Percentiles rank a stretch among this genome's conserved stretches.
phyloP scores from a whole-genome alignment of 2,888 invertebrate species.

The Drosophila flavopinicola region DNA sequence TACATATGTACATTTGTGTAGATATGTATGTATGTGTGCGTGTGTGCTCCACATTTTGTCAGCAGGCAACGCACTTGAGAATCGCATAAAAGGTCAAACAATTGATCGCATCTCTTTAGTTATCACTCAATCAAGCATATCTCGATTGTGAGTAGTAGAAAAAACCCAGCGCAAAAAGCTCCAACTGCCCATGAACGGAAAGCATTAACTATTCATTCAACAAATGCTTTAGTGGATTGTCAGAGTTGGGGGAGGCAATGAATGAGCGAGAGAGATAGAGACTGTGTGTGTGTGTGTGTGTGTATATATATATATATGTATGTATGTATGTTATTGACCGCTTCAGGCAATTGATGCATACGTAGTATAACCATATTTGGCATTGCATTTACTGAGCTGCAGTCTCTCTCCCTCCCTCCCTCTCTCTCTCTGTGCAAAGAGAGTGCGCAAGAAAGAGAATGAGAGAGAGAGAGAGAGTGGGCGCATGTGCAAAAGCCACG shows the following conservation, averaged over 20 bases:
- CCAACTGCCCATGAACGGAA: slow-evolving; percentile 23
- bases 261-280: slow-evolving; percentile 5
- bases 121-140: slow-evolving; percentile 26
- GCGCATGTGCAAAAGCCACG: slow-evolving; percentile 55
- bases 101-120: slow-evolving; percentile 22
- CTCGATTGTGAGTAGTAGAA: slow-evolving; percentile 17
- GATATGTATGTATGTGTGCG: too few relatives aligned
- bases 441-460: background rate
- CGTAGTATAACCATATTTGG: slow-evolving; percentile 72
- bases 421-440: slow-evolving; percentile 15
- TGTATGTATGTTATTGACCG: slow-evolving; percentile 30
- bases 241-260: background rate
- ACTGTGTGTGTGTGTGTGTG: slow-evolving; percentile 4
- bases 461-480: slow-evolving; percentile 25
- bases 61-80: slow-evolving; percentile 1
- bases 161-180: slow-evolving; percentile 11
- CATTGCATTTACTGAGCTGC: slow-evolving; percentile 71
- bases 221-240: slow-evolving; percentile 19
- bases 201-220: slow-evolving; percentile 51
- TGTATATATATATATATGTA: background rate
- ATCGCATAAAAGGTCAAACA: slow-evolving; percentile 1
- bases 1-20: background rate
- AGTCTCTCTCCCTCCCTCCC: too few relatives aligned
- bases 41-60: slow-evolving; percentile 20
- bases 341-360: slow-evolving; percentile 39